Evolutionary conservation across 2,113 vertebrate species (phyloP), one percentile per base, ranked within the genome.

Genomic region (Uria aalge): DNA sequence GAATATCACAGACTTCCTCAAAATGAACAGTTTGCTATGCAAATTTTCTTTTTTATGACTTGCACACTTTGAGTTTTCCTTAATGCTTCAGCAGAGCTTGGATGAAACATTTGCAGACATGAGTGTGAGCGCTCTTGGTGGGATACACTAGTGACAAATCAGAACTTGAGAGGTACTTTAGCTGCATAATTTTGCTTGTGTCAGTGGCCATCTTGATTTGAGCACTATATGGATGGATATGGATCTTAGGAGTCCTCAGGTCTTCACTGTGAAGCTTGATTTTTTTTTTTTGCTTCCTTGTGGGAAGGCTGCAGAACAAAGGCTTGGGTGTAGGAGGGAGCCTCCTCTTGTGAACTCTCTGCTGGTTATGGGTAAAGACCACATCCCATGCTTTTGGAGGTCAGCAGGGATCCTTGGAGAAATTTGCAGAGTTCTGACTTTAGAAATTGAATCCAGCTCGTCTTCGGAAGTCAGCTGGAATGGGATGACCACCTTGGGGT

Each of bases 31-130:
- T 96, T 96, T 71, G 45, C 67, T 75, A 52, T 90, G 81, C 52
- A 91, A 43, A 85, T 90, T 80, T 96, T 74, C 75, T 59, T 64
- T 50, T 95, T 96, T 95, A 64, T 94, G 87, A 96, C 93, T 85
- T 89, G 82, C 26, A 56, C 32, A 38, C 66, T 94, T 11, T 5
- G 85, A 75, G 43, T 77, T 87, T 73, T 71, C 21, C 22, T 80
- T 79, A 27, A 75, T 86, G 59, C 85, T 97, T 94, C 90, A 60
- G 20, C 72, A 85, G 96, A 74, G 56, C 6, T 26, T 47, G 50
- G 91, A 89, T 95, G 81, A 95, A 91, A 87, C 40, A 53, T 95
- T 95, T 87, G 68, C 80, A 93, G 88, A 92, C 56, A n/a, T 13
- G 92, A 66, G 53, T 63, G 72, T 41, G 77, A 92, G 68, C 40